phyloP scores from a whole-genome alignment of 2,797 vertebrate species.

The Clarias platycephalus region DNA sequence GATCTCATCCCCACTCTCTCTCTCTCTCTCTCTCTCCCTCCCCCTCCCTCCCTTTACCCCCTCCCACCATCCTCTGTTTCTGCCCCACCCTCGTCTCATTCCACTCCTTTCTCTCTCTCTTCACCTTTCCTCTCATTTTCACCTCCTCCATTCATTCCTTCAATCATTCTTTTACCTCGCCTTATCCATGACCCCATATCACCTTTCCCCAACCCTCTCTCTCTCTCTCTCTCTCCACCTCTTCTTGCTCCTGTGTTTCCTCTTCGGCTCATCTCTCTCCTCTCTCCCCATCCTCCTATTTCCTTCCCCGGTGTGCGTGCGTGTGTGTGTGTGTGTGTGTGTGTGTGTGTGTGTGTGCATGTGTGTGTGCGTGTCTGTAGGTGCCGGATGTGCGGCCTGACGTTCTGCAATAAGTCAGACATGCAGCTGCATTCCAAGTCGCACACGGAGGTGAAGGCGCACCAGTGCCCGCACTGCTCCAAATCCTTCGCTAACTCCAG shows the following conservation, averaged over 20 bases:
- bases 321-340: conserved; percentile 69
- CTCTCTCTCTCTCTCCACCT: conserved; percentile 45
- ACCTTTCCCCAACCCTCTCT: not conserved
- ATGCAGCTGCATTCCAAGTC: conserved; percentile 99
- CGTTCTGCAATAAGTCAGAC: conserved; percentile 99
- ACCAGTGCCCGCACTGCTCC: conserved; percentile 99
- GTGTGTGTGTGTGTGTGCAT: conserved; percentile 74
- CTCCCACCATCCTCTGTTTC: not conserved
- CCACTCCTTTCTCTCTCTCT: conserved; percentile 32
- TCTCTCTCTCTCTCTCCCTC: conserved; percentile 9
- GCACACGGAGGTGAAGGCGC: conserved; percentile 99
- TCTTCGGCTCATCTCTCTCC: conserved; percentile 58
- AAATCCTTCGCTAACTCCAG: conserved; percentile 99
- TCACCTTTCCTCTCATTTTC: not conserved
- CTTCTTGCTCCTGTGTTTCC: conserved; percentile 47
- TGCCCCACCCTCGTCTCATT: conserved; percentile 36
- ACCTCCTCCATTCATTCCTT: conserved; percentile 31
- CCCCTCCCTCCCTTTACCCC: not conserved
- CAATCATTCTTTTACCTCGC: not conserved
- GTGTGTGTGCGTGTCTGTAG: conserved; percentile 78
- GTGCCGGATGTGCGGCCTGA: conserved; percentile 99
- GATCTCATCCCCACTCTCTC: conserved; percentile 42
- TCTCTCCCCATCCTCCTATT: conserved; percentile 59
- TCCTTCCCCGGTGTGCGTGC: conserved; percentile 68
- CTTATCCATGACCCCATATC: conserved; percentile 13